Conservation (phyloP, 1,140 invertebrate genomes). For the Papilio aristodemus region DNA sequence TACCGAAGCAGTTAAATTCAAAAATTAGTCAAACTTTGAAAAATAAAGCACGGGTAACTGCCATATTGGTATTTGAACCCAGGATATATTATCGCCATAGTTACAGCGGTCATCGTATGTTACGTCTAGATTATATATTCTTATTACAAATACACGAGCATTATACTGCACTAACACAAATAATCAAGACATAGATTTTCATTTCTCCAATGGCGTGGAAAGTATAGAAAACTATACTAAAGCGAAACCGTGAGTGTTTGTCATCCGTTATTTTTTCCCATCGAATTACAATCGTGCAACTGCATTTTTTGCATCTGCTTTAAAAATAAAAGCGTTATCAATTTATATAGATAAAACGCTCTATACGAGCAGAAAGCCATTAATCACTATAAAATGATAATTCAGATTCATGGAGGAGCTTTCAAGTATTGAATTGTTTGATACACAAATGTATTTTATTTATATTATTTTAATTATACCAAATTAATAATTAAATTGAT, state of each 20-base stretch:
- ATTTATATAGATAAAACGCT: constrained; percentile 34
- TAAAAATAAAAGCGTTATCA: constrained; percentile 61
- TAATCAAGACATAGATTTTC: constrained; percentile 4
- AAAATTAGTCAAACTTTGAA: too few species aligned
- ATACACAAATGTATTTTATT: too few species aligned
- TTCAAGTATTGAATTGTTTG: too few species aligned
- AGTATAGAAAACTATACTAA: constrained; percentile 50
- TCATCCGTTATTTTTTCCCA: constrained; percentile 50
- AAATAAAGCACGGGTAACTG: not conserved
- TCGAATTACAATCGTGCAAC: constrained; percentile 46
- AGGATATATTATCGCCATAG: too few species aligned
- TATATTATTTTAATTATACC: too few species aligned
- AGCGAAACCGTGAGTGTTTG: constrained; percentile 67
- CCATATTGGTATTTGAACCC: not conserved
- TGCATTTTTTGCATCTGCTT: constrained; percentile 43
- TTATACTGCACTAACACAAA: not conserved
- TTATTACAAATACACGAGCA: too few species aligned
- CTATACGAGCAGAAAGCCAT: too few species aligned
- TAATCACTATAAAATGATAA: too few species aligned
- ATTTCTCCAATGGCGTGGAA: constrained; percentile 39
- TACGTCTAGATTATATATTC: not conserved
- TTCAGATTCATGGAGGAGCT: too few species aligned
- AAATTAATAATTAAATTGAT: too few species aligned
- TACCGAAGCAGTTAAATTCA: too few species aligned
- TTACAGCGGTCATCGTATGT: too few species aligned